These are phyloP conservation scores for Halyomorpha halys DNA, from an alignment of 1,140 invertebrate species.

Conservation along the genomic window DNA sequence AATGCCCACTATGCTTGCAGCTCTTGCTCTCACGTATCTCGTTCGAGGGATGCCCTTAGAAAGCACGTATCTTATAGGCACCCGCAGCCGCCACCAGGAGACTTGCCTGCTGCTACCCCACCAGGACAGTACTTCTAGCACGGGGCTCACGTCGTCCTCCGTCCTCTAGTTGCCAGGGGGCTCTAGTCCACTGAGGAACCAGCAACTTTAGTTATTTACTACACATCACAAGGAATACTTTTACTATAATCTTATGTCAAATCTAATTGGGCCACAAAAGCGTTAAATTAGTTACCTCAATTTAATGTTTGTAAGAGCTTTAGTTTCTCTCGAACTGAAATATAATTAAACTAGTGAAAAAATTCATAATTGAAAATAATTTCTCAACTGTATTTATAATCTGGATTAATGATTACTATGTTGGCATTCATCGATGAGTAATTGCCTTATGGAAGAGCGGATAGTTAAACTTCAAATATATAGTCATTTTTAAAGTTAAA, in stretches of 20 bases:
- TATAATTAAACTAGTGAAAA: too few relatives aligned
- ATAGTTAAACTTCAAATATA: too few relatives aligned
- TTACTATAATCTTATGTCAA: background rate
- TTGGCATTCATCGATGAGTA: too few relatives aligned
- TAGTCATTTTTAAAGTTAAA: too few relatives aligned
- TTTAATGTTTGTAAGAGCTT: too few relatives aligned
- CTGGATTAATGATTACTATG: too few relatives aligned
- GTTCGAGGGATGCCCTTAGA: conserved; percentile 70
- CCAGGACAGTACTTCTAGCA: conserved; percentile 7
- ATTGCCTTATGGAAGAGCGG: too few relatives aligned
- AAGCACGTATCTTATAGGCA: conserved; percentile 82
- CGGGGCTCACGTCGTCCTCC: background rate
- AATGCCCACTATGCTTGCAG: conserved; percentile 70
- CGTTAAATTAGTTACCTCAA: too few relatives aligned
- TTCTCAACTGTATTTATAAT: too few relatives aligned
- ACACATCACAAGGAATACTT: background rate
- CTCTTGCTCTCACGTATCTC: conserved; percentile 71
- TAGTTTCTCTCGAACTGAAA: too few relatives aligned
- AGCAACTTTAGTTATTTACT: background rate
- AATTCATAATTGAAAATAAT: too few relatives aligned
- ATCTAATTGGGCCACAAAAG: conserved; percentile 1
- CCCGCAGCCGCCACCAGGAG: conserved; percentile 41
- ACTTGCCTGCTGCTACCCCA: background rate
- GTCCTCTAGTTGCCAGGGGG: background rate
- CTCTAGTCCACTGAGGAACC: conserved; percentile 9